Base-by-base conservation (phyloP, 2,888 invertebrate species). In the Dolichomitus sp. region DNA sequence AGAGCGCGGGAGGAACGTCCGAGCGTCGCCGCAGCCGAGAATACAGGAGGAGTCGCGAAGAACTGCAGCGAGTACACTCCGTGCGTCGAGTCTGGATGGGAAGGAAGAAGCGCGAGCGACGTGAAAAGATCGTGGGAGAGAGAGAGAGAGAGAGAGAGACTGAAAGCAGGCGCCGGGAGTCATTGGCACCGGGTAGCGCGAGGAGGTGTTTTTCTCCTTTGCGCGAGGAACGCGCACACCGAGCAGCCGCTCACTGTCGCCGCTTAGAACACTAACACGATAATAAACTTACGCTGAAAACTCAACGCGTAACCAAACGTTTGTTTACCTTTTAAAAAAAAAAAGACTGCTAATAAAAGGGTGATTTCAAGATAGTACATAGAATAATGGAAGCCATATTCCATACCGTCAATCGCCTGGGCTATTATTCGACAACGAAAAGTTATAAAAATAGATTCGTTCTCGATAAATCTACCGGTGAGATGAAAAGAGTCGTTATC, bases 241-340 rank as follows among this genome's bases (percentile, higher is more conserved):
- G 85, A 83, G 74, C 6, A 65, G 72, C 73, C 82, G 81, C 84
- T 80, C 83, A 76, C 79, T 81, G 88, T 81, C 84, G 85, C 27
- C 54, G 12, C 12, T 54, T 11, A 23, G 12, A 27, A 54, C 27
- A 54, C 54, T 54, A 27, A 54, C 54, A 54, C 27, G 27, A 27
- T 54, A 54, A 54, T 14, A 54, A 27, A 27, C 27, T 54, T 11
- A 27, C 54, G 12, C n/a, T 3, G 54, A 14, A 23, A 37, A 52
- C 19, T 52, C 52, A 23, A 19, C n/a, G 19, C 19, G 82, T 86
- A 85, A 86, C 45, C 2, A 7, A 42, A 42, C 7, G 5, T 52
- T 19, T 23, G 5, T 50, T 50, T 45, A 50, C 19, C 9, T 23
- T 52, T 52, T 23, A 19, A 19, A n/a, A n/a, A n/a, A n/a, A n/a